Evolutionary conservation across 2,113 vertebrate genomes (phyloP).

Genomic region (Platycercus adscitus): DNA sequence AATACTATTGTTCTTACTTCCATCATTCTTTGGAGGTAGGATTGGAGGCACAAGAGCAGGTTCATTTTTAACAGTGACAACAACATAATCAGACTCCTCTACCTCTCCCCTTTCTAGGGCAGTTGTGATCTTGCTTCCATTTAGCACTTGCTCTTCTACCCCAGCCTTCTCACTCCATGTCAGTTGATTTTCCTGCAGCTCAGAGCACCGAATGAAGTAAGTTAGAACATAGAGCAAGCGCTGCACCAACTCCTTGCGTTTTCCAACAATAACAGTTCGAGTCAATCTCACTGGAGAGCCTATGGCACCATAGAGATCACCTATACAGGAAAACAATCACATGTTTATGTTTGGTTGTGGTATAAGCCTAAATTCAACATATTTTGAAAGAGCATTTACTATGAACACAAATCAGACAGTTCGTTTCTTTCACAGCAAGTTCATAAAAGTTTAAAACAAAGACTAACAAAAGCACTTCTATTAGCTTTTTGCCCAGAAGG

Average conservation of each 20-base stretch:
- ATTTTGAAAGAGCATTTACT: not conserved
- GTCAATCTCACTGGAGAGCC: constrained; percentile 85
- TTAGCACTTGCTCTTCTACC: constrained; percentile 69
- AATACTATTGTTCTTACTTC: not conserved
- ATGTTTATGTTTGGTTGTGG: not conserved
- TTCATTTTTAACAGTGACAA: constrained; percentile 80
- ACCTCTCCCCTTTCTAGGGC: constrained; percentile 82
- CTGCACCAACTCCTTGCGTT: constrained; percentile 84
- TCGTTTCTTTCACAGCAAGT: not conserved
- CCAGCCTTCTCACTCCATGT: constrained; percentile 42
- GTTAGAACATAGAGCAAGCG: constrained; percentile 82
- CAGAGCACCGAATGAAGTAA: constrained; percentile 88
- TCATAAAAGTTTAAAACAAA: not conserved
- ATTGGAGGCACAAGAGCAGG: constrained; percentile 77
- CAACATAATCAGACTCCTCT: constrained; percentile 84
- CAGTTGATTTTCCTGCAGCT: constrained; percentile 85
- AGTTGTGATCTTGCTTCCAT: constrained; percentile 76
- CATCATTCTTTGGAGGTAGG: constrained; percentile 42
- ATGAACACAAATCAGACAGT: not conserved
- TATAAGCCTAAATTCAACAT: not conserved
- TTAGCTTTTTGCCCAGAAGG: not conserved
- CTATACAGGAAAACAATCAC: constrained; percentile 47
- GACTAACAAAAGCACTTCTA: not conserved
- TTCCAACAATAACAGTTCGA: constrained; percentile 86
- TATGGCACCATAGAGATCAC: constrained; percentile 87